Evolutionary conservation across 1,140 invertebrate genomes (phyloP).

Genomic region (Drosophila trapezifrons): DNA sequence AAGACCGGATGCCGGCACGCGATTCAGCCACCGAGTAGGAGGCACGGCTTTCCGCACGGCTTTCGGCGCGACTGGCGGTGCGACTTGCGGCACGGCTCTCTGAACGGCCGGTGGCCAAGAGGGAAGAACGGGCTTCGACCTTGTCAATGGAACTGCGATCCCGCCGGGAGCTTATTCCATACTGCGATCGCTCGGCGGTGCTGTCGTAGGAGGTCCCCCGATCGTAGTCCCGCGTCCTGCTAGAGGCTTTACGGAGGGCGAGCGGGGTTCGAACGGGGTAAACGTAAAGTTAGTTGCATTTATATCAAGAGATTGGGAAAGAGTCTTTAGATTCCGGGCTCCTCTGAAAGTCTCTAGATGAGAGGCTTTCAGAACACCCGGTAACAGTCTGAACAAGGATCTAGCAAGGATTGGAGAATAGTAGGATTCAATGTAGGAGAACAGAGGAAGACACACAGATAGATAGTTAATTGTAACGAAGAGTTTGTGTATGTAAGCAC

Average conservation of each 20-base stretch:
- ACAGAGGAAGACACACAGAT: constrained; percentile 22
- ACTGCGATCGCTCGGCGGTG: constrained; percentile 57
- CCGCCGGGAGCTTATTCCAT: constrained; percentile 63
- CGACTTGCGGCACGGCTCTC: constrained; percentile 71
- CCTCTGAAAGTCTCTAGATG: neutral
- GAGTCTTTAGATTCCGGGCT: neutral
- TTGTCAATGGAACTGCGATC: constrained; percentile 65
- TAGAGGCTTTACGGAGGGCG: constrained; percentile 31
- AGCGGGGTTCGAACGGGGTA: neutral
- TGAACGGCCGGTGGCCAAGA: constrained; percentile 57
- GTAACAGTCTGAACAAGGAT: constrained; percentile 16
- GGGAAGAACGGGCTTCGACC: constrained; percentile 57
- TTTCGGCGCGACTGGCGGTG: constrained; percentile 68
- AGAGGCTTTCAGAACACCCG: neutral
- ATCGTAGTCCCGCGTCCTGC: constrained; percentile 66
- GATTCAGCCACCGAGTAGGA: constrained; percentile 66
- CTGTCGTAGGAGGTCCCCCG: constrained; percentile 76
- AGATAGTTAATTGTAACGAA: constrained; percentile 27
- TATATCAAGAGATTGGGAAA: neutral
- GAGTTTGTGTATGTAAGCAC: constrained; percentile 30
- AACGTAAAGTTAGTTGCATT: neutral
- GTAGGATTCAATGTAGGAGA: constrained; percentile 34
- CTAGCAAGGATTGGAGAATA: constrained; percentile 31
- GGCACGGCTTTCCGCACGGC: constrained; percentile 63
- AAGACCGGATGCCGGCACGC: constrained; percentile 56